A percentile compares a stretch with the other conserved stretches of the same genome.
These are phyloP conservation scores for Tympanuchus pallidicinctus DNA, from an alignment of 2,113 vertebrate species.

Conservation along the genomic window DNA sequence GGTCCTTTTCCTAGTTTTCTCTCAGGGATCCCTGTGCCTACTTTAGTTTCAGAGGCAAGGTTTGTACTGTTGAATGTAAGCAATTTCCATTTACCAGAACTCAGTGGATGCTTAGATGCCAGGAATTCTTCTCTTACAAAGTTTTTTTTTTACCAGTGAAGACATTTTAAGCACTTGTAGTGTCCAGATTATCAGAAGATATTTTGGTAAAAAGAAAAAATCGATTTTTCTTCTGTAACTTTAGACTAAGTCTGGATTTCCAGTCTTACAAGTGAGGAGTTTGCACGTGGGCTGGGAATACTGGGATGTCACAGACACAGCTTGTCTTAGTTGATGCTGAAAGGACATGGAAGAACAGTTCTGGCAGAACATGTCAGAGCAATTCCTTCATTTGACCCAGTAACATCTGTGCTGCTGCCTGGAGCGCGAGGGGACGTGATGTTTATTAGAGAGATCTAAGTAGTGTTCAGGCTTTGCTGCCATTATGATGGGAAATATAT, in stretches of 20 bases:
- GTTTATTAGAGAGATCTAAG: constrained; percentile 11
- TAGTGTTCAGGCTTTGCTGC: neutral
- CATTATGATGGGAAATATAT: neutral
- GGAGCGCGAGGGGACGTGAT: neutral
- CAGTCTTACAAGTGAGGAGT: neutral
- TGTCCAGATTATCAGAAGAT: neutral
- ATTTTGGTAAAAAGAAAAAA: neutral
- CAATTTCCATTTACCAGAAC: neutral
- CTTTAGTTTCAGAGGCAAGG: neutral
- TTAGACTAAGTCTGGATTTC: neutral
- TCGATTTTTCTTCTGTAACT: neutral
- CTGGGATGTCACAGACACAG: neutral
- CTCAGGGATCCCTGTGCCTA: neutral
- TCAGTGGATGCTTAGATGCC: neutral
- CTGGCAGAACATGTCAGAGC: neutral
- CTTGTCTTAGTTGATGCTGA: neutral
- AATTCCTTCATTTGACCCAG: neutral
- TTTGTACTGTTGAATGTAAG: neutral
- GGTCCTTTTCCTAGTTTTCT: neutral
- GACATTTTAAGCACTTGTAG: neutral
- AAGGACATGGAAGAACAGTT: neutral
- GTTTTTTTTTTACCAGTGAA: neutral
- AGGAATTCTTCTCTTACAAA: neutral
- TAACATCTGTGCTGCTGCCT: constrained; percentile 14
- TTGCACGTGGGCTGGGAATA: neutral